Conservation (phyloP, 2,113 vertebrate genomes). For the Lipophrys pholis region DNA sequence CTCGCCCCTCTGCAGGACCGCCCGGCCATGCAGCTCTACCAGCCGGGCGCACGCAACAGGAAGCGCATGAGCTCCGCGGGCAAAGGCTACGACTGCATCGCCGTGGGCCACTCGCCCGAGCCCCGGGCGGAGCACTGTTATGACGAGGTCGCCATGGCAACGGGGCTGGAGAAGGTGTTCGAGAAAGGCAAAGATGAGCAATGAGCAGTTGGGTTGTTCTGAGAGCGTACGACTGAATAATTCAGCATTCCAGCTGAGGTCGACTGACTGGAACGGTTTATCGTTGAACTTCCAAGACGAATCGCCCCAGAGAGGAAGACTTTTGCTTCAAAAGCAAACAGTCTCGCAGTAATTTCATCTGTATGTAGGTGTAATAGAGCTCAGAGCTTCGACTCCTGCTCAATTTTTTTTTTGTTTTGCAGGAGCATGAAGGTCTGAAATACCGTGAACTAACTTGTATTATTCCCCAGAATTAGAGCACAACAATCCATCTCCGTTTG, state of each 20-base stretch:
- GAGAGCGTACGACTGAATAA: not conserved
- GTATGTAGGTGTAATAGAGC: slow-evolving; percentile 3
- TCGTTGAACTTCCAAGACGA: slow-evolving; percentile 14
- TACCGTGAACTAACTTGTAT: not conserved
- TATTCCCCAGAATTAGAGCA: slow-evolving; percentile 15
- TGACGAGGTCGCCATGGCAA: slow-evolving; percentile 79
- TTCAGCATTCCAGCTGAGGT: not conserved
- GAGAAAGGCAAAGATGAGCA: slow-evolving; percentile 86
- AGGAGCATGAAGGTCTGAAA: slow-evolving; percentile 12
- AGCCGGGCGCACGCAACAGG: slow-evolving; percentile 89
- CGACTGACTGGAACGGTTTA: slow-evolving; percentile 1
- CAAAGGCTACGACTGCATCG: slow-evolving; percentile 85
- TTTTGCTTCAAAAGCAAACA: slow-evolving; percentile 22
- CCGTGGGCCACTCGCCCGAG: slow-evolving; percentile 78
- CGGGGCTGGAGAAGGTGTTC: slow-evolving; percentile 84
- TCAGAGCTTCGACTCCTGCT: slow-evolving; percentile 10
- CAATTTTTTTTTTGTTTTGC: slow-evolving; percentile 24
- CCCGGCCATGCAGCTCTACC: slow-evolving; percentile 93
- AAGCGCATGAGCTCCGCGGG: slow-evolving; percentile 84
- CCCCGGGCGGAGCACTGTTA: slow-evolving; percentile 80
- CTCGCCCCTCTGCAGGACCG: slow-evolving; percentile 85
- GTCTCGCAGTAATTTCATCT: not conserved
- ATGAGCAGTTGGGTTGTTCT: slow-evolving; percentile 21
- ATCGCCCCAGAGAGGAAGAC: not conserved
- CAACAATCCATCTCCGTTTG: slow-evolving; percentile 12